Conservation (phyloP, 1,140 invertebrate genomes). For the Hypsibius dujardini region DNA sequence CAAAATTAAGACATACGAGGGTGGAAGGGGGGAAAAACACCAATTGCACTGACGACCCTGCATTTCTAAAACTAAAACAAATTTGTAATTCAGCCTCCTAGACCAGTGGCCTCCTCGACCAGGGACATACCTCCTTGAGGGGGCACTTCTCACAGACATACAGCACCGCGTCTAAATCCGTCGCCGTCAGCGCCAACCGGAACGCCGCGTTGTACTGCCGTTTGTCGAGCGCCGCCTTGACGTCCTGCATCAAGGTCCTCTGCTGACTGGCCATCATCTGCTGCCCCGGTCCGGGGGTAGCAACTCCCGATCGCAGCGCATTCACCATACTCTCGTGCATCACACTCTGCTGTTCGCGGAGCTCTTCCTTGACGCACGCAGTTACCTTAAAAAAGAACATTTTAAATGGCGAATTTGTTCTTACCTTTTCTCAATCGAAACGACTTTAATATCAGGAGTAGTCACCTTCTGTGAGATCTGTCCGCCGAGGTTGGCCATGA, state of each 20-base stretch:
- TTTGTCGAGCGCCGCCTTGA: neutral
- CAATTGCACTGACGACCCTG: too few species aligned
- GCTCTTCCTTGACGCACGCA: neutral
- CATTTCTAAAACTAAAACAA: too few species aligned
- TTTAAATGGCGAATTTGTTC: too few species aligned
- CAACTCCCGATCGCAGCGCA: constrained; percentile 47
- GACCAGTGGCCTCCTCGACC: too few species aligned
- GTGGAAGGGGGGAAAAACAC: too few species aligned
- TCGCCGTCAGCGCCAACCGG: constrained; percentile 60
- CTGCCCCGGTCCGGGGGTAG: constrained; percentile 44
- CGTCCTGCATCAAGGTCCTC: constrained; percentile 42
- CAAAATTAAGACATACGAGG: neutral
- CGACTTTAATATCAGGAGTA: too few species aligned
- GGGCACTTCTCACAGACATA: constrained; percentile 63
- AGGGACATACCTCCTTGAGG: constrained; percentile 41
- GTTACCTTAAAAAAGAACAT: too few species aligned
- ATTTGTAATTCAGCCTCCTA: too few species aligned
- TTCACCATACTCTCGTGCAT: constrained; percentile 41
- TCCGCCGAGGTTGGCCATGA: neutral
- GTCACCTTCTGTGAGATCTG: constrained; percentile 3
- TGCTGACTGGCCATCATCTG: constrained; percentile 50
- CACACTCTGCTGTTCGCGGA: neutral
- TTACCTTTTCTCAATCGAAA: too few species aligned
- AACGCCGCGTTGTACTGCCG: constrained; percentile 64
- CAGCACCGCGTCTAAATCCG: constrained; percentile 62